Evolutionary conservation across 2,113 vertebrate genomes (phyloP).

Genomic region (Malurus alboscapulatus): DNA sequence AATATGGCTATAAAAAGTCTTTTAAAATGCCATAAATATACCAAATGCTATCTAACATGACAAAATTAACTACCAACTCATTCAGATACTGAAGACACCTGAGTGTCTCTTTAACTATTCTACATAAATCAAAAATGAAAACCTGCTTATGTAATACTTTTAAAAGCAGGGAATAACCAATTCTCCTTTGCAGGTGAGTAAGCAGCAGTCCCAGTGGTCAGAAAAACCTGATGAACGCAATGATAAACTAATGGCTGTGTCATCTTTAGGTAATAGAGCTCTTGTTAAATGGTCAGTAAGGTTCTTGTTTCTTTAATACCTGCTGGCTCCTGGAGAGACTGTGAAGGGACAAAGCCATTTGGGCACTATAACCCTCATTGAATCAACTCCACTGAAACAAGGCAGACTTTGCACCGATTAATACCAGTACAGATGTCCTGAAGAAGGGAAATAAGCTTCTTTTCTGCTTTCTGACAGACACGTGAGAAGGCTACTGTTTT

Average conservation of each 20-base stretch:
- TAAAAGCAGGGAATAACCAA: neutral
- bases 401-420: neutral
- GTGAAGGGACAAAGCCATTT: neutral
- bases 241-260: neutral
- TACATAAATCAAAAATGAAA: neutral
- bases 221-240: neutral
- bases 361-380: neutral
- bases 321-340: neutral
- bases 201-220: neutral
- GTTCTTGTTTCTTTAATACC: neutral
- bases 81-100: neutral
- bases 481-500: neutral
- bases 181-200: neutral
- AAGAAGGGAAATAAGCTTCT: neutral
- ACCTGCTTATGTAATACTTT: neutral
- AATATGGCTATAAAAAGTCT: neutral
- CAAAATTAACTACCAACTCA: neutral
- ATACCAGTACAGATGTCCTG: neutral
- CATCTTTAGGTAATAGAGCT: neutral
- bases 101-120: neutral
- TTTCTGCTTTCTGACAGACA: neutral
- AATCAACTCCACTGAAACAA: neutral
- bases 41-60: neutral
- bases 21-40: neutral
- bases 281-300: neutral